These are phyloP conservation scores for Dicrurus megarhynchus DNA, from an alignment of 2,113 vertebrate species.

Conservation along the genomic window DNA sequence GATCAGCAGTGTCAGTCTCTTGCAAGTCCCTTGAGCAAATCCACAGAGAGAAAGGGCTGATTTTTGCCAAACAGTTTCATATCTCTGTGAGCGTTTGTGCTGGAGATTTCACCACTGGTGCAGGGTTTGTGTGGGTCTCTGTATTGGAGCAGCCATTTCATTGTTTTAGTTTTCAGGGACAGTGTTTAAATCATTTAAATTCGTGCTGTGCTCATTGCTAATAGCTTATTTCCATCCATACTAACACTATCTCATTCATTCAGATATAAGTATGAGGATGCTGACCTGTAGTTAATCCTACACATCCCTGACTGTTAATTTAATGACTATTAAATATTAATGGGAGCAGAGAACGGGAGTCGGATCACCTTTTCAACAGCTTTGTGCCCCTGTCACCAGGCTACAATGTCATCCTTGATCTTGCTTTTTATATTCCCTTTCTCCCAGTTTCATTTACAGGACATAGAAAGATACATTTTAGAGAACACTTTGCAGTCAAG, in stretches of 20 bases:
- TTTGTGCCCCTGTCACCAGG: slow-evolving; percentile 19
- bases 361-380: slow-evolving; percentile 52
- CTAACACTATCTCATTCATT: slow-evolving; percentile 5
- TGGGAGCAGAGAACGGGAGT: slow-evolving; percentile 18
- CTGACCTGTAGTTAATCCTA: slow-evolving; percentile 59
- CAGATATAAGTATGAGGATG: slow-evolving; percentile 8
- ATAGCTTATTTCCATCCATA: slow-evolving; percentile 23
- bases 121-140: background rate
- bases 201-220: background rate
- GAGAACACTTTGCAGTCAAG: background rate
- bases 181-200: slow-evolving; percentile 4
- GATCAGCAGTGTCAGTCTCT: background rate
- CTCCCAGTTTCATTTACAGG: background rate
- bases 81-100: background rate
- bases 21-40: background rate
- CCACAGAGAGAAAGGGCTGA: background rate
- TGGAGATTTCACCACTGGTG: background rate
- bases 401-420: slow-evolving; percentile 54
- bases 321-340: slow-evolving; percentile 64
- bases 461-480: background rate
- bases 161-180: background rate
- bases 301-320: slow-evolving; percentile 39
- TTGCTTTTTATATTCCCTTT: slow-evolving; percentile 22
- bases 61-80: background rate
- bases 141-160: background rate